Evolutionary conservation across 2,888 invertebrate genomes (phyloP), one percentile per base, ranked within the genome.

Genomic region (Amiota minor): DNA sequence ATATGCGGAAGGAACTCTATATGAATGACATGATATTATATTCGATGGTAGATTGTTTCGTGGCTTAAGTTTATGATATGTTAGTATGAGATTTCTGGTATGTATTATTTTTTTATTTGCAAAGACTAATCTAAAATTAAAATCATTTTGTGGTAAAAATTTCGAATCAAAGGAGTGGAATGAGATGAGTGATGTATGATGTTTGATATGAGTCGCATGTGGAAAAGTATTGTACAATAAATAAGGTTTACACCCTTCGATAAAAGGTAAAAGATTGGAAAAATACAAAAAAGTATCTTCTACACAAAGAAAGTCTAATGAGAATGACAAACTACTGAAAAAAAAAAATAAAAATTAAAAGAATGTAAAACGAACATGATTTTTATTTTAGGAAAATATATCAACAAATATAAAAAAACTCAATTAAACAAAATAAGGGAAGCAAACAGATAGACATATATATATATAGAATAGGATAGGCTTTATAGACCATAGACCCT

Each of bases 71-170:
- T 59, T 59, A 59, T 59, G n/a, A 59, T 59, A 18, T 59, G 59
- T 20, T 16, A 18, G 16, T 68, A 68, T 62, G 11, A 70, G 62
- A 53, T 75, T 56, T 70, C 46, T 70, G 16, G 16, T 75, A 74
- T 72, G 69, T 70, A 74, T 77, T 78, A 53, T 70, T 75, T 80
- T 79, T 72, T 72, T 62, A 74, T 71, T 72, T 70, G 50, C 74
- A 71, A 18, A 69, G 75, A 77, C 78, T 87, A 87, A 87, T 87
- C 86, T 87, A 86, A 87, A 87, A 87, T 87, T 87, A 80, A 88
- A 88, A 87, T 87, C 88, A 81, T 86, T 82, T 81, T 72, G 78
- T 69, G 68, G 35, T 50, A 20, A 18, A 76, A 76, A 61, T 77
- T 76, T 71, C 74, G 74, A 76, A 72, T 71, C 35, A 35, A 35